A percentile compares a stretch with the other conserved stretches of the same genome.
Evolutionary conservation across 1,140 invertebrate genomes (phyloP).

Genomic region (Polyergus mexicanus): DNA sequence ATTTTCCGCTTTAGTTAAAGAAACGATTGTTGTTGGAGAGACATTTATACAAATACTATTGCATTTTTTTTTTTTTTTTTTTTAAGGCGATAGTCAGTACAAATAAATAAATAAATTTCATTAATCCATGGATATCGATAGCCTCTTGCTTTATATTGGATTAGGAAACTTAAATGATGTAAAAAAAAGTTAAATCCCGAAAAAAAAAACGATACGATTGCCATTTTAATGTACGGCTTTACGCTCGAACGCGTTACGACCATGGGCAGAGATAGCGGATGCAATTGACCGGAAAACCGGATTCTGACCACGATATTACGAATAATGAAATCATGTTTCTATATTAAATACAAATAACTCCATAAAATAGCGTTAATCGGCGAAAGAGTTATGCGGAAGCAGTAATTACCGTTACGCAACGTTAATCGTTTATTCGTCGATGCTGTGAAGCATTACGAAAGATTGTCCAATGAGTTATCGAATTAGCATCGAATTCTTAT

Average conservation of each 20-base stretch:
- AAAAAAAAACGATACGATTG: conserved; percentile 42
- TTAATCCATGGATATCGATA: background rate
- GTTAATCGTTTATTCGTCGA: conserved; percentile 17
- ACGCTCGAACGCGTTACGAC: conserved; percentile 17
- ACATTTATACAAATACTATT: background rate
- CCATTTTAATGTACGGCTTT: background rate
- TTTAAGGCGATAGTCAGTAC: background rate
- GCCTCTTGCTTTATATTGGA: background rate
- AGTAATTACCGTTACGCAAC: conserved; percentile 23
- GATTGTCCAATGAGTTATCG: background rate
- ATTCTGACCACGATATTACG: background rate
- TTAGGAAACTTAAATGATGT: background rate
- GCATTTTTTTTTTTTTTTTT: background rate
- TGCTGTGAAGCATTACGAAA: background rate
- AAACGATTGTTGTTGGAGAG: background rate
- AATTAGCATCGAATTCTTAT: conserved; percentile 12
- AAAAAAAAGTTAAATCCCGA: background rate
- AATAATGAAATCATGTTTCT: conserved; percentile 50
- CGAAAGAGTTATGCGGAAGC: background rate
- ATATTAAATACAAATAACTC: conserved; percentile 47
- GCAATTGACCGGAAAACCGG: background rate
- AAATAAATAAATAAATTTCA: conserved; percentile 11
- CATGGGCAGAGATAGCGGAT: background rate
- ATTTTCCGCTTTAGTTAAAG: background rate
- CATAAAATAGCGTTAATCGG: conserved; percentile 1